Evolutionary conservation across 2,113 vertebrate genomes (phyloP).

Genomic region (Hydrolagus affinis): DNA sequence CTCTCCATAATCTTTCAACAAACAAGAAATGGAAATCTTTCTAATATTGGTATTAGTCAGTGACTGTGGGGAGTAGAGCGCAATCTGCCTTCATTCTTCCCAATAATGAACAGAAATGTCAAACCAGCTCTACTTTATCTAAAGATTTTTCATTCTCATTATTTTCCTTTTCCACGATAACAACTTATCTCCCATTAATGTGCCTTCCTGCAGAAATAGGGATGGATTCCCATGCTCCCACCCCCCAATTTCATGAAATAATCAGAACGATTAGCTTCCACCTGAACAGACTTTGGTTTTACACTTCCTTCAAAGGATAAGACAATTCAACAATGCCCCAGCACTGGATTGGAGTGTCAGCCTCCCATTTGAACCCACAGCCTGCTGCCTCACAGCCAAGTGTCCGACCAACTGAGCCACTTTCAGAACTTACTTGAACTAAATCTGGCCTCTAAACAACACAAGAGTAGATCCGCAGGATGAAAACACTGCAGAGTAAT

Average conservation of each 20-base stretch:
- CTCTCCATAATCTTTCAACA: conserved; percentile 24
- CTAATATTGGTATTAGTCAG: conserved; percentile 26
- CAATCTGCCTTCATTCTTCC: conserved; percentile 11
- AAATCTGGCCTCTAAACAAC: neutral
- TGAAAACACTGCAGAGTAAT: neutral
- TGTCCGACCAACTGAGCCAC: no score
- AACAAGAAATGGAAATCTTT: conserved; percentile 26
- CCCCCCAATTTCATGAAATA: no score
- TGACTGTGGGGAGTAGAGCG: conserved; percentile 15
- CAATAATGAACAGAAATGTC: neutral
- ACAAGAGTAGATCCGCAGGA: neutral
- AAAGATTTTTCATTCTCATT: neutral
- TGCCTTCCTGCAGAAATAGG: neutral
- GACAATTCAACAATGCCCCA: no score
- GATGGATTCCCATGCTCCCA: no score
- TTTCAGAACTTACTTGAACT: no score
- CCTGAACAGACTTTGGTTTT: no score
- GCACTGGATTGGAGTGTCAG: no score
- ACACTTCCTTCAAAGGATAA: no score
- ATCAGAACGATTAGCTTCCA: no score
- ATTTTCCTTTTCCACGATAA: no score
- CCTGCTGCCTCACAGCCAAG: no score
- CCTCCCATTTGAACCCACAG: no score
- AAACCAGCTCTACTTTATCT: neutral
- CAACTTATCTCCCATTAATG: neutral